Evolutionary conservation across 2,888 invertebrate species (phyloP).

Genomic region (Nemurella pictetii): DNA sequence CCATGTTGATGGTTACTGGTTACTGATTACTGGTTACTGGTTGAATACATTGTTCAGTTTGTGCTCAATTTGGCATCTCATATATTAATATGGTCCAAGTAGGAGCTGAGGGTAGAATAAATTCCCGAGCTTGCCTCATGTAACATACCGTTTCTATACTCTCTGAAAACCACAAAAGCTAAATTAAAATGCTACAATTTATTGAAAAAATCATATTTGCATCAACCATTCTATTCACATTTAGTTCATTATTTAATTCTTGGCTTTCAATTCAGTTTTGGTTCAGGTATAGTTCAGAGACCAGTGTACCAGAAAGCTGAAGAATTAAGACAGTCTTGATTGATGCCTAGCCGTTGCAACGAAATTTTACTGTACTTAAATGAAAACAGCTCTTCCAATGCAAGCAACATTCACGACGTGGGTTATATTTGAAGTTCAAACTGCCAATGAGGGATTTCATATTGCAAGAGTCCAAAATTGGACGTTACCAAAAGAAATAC

Average conservation of each 20-base stretch:
- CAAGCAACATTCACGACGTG: background rate
- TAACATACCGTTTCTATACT: background rate
- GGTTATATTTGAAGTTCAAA: background rate
- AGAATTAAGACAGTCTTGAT: background rate
- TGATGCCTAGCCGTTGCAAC: background rate
- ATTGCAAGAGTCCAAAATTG: background rate
- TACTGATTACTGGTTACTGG: background rate
- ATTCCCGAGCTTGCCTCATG: background rate
- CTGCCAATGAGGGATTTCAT: background rate
- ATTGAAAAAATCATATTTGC: background rate
- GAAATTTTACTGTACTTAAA: background rate
- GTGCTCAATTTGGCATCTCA: background rate
- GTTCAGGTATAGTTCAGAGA: background rate
- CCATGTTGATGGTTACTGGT: background rate
- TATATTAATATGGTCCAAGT: background rate
- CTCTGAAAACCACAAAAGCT: background rate
- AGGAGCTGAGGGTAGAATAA: background rate
- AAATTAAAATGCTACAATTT: background rate
- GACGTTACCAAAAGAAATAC: background rate
- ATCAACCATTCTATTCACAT: background rate
- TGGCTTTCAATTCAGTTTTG: background rate
- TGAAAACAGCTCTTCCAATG: background rate
- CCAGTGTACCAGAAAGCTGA: background rate
- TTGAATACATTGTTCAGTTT: too few relatives aligned
- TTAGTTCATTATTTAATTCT: background rate